These are phyloP conservation scores for Lepus americanus DNA, from an alignment of 2,113 vertebrate genomes.

Conservation along the genomic window DNA sequence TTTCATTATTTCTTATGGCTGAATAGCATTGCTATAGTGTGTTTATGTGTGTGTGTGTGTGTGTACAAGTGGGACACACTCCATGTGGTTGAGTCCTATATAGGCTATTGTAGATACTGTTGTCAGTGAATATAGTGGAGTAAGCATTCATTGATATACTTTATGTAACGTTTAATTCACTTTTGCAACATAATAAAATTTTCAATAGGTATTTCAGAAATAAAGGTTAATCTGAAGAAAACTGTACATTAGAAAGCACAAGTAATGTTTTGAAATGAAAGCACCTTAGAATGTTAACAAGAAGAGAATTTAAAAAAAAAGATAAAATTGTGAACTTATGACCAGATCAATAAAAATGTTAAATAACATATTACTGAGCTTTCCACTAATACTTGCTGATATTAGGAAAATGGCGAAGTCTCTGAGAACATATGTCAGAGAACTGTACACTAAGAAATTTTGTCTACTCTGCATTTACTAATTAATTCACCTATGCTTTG, in stretches of 20 bases:
- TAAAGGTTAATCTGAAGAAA: neutral
- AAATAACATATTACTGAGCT: neutral
- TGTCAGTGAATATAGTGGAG: no score
- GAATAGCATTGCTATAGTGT: no score
- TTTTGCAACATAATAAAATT: neutral
- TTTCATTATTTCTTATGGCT: no score
- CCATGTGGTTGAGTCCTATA: no score
- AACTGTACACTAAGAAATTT: neutral
- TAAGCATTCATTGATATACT: no score
- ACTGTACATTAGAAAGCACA: neutral
- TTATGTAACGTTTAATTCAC: neutral
- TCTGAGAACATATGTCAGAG: neutral
- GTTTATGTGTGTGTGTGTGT: no score
- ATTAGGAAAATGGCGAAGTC: neutral
- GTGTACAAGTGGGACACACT: no score
- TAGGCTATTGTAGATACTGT: no score
- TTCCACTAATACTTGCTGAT: neutral
- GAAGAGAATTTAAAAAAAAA: neutral
- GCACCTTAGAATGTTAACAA: neutral
- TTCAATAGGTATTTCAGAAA: neutral
- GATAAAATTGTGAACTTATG: neutral
- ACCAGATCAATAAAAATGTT: neutral
- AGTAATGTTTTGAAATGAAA: neutral
- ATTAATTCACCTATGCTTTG: neutral
- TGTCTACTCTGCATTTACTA: neutral